These are phyloP conservation scores for Torymus aiolomorphi DNA, from an alignment of 2,888 invertebrate genomes.

Conservation along the genomic window DNA sequence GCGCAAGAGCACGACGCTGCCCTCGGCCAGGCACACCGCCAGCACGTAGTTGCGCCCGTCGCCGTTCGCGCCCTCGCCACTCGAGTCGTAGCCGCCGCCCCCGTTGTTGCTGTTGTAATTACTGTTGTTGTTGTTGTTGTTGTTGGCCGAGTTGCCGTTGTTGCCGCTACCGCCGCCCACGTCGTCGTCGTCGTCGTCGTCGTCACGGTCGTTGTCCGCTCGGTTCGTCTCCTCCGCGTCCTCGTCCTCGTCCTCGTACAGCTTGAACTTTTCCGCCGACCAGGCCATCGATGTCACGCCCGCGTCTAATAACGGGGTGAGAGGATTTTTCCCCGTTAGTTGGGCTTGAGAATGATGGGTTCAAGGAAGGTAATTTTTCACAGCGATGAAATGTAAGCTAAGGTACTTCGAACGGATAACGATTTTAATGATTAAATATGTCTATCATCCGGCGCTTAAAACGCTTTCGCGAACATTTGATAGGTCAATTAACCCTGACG, in stretches of 20 bases:
- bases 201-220: slow-evolving; percentile 18
- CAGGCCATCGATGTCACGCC: slow-evolving; percentile 95
- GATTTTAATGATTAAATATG: too few species aligned
- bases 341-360: too few species aligned
- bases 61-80: slow-evolving; percentile 58
- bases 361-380: too few species aligned
- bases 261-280: slow-evolving; percentile 98
- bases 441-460: too few species aligned
- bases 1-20: slow-evolving; percentile 91
- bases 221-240: slow-evolving; percentile 36
- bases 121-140: not conserved
- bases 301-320: slow-evolving; percentile 56
- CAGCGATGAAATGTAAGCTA: too few species aligned
- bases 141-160: slow-evolving; percentile 76
- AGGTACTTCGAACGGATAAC: too few species aligned
- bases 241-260: slow-evolving; percentile 93
- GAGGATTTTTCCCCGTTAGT: too few species aligned
- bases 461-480: too few species aligned
- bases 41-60: slow-evolving; percentile 85
- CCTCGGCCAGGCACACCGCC: slow-evolving; percentile 92
- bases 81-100: not conserved
- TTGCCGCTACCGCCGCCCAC: not conserved
- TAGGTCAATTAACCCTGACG: too few species aligned
- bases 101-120: not conserved
- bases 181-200: slow-evolving; percentile 31